Conservation (phyloP, 2,113 vertebrate genomes). For the Catharus fuscescens region DNA sequence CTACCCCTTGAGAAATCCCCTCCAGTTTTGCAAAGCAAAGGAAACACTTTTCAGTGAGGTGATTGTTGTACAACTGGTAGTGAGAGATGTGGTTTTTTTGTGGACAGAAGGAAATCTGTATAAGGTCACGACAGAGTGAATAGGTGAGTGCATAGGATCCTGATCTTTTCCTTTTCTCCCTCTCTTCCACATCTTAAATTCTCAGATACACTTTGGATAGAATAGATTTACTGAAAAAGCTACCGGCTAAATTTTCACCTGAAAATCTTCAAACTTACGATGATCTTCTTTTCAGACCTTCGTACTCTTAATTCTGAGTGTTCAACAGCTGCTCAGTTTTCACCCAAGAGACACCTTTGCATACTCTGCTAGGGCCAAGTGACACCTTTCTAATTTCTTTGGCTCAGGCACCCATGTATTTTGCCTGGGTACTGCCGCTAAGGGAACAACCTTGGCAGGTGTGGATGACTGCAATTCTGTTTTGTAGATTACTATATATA, state of each 20-base stretch:
- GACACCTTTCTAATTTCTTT: neutral
- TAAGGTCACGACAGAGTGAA: neutral
- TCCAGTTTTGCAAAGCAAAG: neutral
- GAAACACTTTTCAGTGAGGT: neutral
- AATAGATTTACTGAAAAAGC: neutral
- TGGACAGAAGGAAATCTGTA: neutral
- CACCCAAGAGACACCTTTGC: neutral
- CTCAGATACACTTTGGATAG: neutral
- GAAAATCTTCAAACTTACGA: neutral
- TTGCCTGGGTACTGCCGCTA: neutral
- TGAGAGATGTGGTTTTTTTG: neutral
- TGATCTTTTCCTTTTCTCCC: neutral
- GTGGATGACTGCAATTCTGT: neutral
- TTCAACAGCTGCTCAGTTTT: neutral
- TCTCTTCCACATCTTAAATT: neutral
- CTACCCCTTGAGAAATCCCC: neutral
- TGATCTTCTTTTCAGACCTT: neutral
- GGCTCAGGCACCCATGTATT: neutral
- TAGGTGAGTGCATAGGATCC: neutral
- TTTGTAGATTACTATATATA: neutral
- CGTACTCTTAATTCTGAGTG: neutral
- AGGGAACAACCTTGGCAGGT: neutral
- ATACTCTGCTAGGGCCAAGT: neutral
- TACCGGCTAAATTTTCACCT: neutral
- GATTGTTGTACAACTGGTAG: neutral